Evolutionary conservation across 1,140 invertebrate species (phyloP), one percentile per base, ranked within the genome.

Genomic region (Euura lappo): DNA sequence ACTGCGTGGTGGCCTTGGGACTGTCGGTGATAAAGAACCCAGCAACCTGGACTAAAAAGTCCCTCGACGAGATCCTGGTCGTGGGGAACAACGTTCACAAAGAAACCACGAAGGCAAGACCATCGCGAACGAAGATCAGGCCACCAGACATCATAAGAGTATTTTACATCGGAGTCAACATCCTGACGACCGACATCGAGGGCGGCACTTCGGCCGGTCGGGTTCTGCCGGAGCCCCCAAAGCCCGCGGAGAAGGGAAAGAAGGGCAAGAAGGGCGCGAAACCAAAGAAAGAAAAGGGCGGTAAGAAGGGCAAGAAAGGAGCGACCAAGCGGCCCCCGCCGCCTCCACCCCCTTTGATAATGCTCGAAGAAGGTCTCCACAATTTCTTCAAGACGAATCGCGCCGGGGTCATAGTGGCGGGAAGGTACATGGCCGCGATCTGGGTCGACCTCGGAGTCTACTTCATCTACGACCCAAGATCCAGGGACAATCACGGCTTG

Each of bases 21-120:
- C 85, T 87, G 84, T 79, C 83, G 0, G 64, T 86, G 2, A 73
- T 87, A 3, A 86, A 86, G 72, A 82, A 76, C 44, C 81, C 86
- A 0, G 70, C 77, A 3, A 85, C 81, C 1, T 87, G 86, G 86
- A 86, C 84, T 0, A 86, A 76, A 64, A 84, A 79, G n/a, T 84
- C 78, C 1, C 70, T 87, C 66, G 85, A 87, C 47, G 84, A 87
- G 74, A 83, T 87, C 13, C 70, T 86, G 0, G 76, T 80, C 0
- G 78, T 82, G 2, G 84, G 82, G 0, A 69, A 45, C 10, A 75
- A 70, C 3, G 74, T 87, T 8, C 76, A 86, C 47, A 71, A 75
- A 0, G 79, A 84, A 68, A 81, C 78, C 2, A 46, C 72, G 5
- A 85, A 81, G 45, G 28, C n/a, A 0, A 72, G 65, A 5, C 46